Evolutionary conservation across 2,113 vertebrate species (phyloP).

Genomic region (Indicator maculatus): DNA sequence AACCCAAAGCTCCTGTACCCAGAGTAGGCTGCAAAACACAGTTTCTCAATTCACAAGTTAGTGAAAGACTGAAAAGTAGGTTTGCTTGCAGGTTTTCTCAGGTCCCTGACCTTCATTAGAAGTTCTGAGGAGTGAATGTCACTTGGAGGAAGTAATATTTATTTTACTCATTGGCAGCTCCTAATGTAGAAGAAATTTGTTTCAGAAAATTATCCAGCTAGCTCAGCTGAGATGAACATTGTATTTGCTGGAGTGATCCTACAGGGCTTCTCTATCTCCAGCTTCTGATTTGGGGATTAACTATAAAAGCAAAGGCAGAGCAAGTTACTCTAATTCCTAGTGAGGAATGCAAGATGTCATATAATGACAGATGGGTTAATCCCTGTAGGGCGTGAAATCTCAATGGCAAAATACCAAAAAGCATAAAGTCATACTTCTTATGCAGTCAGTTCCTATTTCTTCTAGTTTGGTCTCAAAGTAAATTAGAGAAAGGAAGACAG

Average conservation of each 20-base stretch:
- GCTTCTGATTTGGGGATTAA: background rate
- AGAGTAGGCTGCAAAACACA: background rate
- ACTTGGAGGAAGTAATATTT: background rate
- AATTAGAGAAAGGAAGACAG: background rate
- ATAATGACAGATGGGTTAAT: background rate
- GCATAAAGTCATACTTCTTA: background rate
- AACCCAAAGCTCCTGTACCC: background rate
- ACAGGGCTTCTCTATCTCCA: background rate
- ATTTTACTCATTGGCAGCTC: background rate
- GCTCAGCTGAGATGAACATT: background rate
- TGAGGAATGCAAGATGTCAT: background rate
- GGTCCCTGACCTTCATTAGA: background rate
- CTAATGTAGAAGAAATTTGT: background rate
- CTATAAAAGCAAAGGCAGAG: background rate
- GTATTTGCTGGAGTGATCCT: background rate
- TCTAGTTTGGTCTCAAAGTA: background rate
- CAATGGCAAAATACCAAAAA: conserved; percentile 1
- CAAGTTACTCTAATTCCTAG: background rate
- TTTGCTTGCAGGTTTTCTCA: background rate
- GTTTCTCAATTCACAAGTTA: rapidly evolving
- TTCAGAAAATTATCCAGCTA: background rate
- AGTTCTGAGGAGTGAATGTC: background rate
- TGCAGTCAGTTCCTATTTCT: background rate
- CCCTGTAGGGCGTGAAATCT: background rate
- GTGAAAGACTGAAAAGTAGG: background rate